phyloP scores from a whole-genome alignment of 2,888 invertebrate genomes.

The Xylota sylvarum region DNA sequence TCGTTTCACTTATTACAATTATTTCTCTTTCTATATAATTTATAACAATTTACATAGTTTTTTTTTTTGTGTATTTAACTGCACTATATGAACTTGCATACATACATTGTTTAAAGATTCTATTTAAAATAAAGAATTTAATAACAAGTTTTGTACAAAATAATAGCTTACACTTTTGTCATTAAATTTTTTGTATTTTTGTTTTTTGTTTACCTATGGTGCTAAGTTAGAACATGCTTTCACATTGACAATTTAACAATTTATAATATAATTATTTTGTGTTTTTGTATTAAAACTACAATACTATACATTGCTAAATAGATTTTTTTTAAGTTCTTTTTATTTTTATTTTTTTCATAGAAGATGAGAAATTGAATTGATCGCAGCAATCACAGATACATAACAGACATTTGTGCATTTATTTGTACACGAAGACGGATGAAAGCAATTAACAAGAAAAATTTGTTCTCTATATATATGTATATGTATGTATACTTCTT shows the following conservation, averaged over 20 bases:
- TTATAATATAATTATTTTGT: constrained; percentile 7
- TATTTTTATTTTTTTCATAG: constrained; percentile 3
- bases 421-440: constrained; percentile 63
- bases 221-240: constrained; percentile 15
- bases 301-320: constrained; percentile 31
- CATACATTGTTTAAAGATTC: not conserved
- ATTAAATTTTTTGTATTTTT: not conserved
- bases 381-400: constrained; percentile 75
- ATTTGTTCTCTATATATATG: constrained; percentile 11
- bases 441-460: constrained; percentile 45
- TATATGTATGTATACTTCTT: not conserved
- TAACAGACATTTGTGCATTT: constrained; percentile 71
- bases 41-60: constrained; percentile 30
- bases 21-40: constrained; percentile 2
- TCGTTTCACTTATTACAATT: constrained; percentile 60
- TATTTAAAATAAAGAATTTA: constrained; percentile 4
- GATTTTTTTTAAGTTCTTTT: not conserved
- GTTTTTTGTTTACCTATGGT: constrained; percentile 16
- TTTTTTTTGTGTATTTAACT: not conserved
- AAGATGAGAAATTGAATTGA: constrained; percentile 72
- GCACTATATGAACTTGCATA: not conserved
- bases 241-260: constrained; percentile 50
- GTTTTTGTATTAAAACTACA: constrained; percentile 33
- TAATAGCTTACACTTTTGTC: constrained; percentile 19
- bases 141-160: constrained; percentile 51